A percentile compares a stretch with the other conserved stretches of the same genome.
Evolutionary conservation across 2,113 vertebrate genomes (phyloP).

Genomic region (Brachirus orientalis): DNA sequence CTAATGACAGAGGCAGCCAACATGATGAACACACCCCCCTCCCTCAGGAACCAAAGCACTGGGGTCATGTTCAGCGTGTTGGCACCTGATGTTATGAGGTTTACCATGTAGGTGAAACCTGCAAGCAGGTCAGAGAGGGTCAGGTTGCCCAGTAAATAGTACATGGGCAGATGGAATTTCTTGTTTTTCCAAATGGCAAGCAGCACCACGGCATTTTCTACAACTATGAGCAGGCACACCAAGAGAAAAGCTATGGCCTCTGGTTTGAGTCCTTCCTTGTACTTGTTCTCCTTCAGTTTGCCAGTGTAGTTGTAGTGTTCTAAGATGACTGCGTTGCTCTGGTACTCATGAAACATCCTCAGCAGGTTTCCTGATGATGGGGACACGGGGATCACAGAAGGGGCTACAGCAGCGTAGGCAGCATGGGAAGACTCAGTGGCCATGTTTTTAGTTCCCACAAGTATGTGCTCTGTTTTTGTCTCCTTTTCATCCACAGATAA

Average conservation of each 20-base stretch:
- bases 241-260: constrained; percentile 84
- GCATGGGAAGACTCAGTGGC: constrained; percentile 55
- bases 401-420: constrained; percentile 30
- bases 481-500: constrained; percentile 36
- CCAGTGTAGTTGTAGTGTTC: constrained; percentile 91
- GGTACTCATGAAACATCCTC: constrained; percentile 78
- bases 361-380: constrained; percentile 53
- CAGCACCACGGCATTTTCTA: constrained; percentile 89
- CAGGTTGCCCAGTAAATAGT: constrained; percentile 89
- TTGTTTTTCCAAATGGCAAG: constrained; percentile 89
- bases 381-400: constrained; percentile 29
- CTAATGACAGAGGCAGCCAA: constrained; percentile 89
- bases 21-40: constrained; percentile 90
- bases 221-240: constrained; percentile 87
- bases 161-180: constrained; percentile 92
- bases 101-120: constrained; percentile 89
- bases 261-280: constrained; percentile 82
- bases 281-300: constrained; percentile 84
- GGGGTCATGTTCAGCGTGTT: constrained; percentile 88
- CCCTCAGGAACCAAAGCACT: constrained; percentile 87
- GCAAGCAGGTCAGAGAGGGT: constrained; percentile 91
- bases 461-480: no score
- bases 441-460: constrained; percentile 30
- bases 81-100: constrained; percentile 88
- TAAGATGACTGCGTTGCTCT: constrained; percentile 80